phyloP scores from a whole-genome alignment of 1,140 invertebrate species.

The Nasonia longicornis region DNA sequence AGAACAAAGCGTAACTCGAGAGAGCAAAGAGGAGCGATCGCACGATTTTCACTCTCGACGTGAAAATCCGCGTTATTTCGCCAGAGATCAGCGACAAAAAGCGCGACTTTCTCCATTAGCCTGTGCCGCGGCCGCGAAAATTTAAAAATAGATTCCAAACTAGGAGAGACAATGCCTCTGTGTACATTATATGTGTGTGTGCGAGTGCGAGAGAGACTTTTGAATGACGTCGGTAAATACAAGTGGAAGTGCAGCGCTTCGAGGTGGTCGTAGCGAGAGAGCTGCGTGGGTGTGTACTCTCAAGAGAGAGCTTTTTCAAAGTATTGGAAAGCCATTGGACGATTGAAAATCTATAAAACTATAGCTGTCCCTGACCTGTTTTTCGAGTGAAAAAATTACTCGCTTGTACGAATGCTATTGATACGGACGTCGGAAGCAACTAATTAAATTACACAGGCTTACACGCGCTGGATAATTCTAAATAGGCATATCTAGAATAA shows the following conservation, averaged over 20 bases:
- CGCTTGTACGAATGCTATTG: too few species aligned
- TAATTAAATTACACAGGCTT: too few species aligned
- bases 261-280: background rate
- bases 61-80: background rate
- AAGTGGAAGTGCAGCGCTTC: background rate
- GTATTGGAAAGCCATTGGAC: too few species aligned
- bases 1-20: conserved; percentile 2
- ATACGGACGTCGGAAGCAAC: too few species aligned
- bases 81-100: background rate
- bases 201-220: background rate
- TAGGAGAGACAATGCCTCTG: background rate
- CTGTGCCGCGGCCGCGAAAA: background rate
- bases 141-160: background rate
- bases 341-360: too few species aligned
- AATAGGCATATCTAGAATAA: background rate
- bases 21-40: background rate
- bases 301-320: background rate
- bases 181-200: background rate
- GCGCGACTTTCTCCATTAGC: background rate
- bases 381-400: too few species aligned
- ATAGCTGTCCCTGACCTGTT: too few species aligned
- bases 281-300: background rate
- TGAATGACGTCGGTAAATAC: background rate
- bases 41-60: background rate
- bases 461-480: background rate